phyloP scores from a whole-genome alignment of 1,140 invertebrate species.

The Heterodera carotae region DNA sequence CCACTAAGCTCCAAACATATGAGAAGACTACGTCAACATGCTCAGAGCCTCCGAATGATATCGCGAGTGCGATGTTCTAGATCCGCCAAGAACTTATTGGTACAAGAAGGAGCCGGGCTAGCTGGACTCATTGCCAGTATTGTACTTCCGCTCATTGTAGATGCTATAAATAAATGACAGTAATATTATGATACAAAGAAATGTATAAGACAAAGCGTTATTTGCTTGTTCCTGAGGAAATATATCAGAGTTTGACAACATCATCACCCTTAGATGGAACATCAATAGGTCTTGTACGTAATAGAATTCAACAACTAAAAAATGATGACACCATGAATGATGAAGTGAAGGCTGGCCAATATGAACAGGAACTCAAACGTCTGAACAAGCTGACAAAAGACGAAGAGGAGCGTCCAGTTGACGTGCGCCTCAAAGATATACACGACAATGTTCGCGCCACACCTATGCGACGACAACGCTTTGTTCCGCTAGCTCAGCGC shows the following conservation, averaged over 20 bases:
- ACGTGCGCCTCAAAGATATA: not conserved
- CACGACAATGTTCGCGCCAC: not conserved
- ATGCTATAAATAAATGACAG: not conserved
- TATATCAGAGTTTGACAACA: conserved; percentile 9
- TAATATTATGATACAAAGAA: not conserved
- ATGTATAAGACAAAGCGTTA: conserved; percentile 29
- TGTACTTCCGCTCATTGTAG: not conserved
- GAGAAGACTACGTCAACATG: conserved; percentile 19
- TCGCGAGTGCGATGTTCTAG: conserved; percentile 1
- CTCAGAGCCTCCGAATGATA: conserved; percentile 7
- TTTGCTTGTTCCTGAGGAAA: conserved; percentile 33
- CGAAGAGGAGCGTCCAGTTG: conserved; percentile 6
- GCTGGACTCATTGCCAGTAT: conserved; percentile 17
- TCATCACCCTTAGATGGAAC: not conserved
- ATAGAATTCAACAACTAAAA: not conserved
- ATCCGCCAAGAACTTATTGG: conserved; percentile 17
- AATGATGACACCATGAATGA: not conserved
- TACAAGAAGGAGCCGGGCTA: conserved; percentile 20
- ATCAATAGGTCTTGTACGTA: not conserved
- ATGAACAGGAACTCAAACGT: conserved; percentile 16
- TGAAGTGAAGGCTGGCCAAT: not conserved
- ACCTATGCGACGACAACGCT: too few species aligned
- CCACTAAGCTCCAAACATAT: not conserved
- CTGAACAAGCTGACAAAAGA: not conserved
- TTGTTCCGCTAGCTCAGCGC: too few species aligned